phyloP scores from a whole-genome alignment of 2,888 invertebrate genomes.

The Tridacna crocea region DNA sequence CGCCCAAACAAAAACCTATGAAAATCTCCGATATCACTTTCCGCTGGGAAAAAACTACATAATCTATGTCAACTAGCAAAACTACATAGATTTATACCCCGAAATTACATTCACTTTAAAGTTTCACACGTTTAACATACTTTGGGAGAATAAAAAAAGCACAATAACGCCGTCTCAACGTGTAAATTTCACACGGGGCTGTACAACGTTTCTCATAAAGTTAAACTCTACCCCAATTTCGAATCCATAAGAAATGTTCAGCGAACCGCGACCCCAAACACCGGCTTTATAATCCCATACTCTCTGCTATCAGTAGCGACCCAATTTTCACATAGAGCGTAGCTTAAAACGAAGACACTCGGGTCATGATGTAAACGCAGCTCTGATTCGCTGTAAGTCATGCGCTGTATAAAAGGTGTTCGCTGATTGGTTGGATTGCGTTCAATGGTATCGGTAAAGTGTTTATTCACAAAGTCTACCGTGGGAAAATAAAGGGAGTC shows the following conservation, averaged over 20 bases:
- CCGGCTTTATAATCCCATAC: conserved; percentile 17
- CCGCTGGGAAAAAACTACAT: neutral
- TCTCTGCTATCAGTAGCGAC: neutral
- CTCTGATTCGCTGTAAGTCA: conserved; percentile 51
- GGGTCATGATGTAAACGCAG: conserved; percentile 47
- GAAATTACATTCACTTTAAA: neutral
- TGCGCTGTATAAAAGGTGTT: conserved; percentile 22
- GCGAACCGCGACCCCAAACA: conserved; percentile 26
- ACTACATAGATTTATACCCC: neutral
- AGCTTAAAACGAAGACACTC: conserved; percentile 42
- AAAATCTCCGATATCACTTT: neutral
- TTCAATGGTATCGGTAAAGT: conserved; percentile 61
- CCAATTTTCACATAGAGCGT: neutral
- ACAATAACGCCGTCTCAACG: neutral
- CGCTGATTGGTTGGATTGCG: conserved; percentile 62
- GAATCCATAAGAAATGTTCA: conserved; percentile 13
- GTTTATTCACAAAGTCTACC: conserved; percentile 73
- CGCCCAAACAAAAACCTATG: too few relatives aligned
- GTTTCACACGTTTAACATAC: conserved; percentile 14
- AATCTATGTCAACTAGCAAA: neutral
- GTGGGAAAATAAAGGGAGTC: conserved; percentile 63
- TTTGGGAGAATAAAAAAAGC: neutral
- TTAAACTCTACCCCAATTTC: conserved; percentile 17
- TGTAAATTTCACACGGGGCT: conserved; percentile 28
- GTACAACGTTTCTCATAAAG: conserved; percentile 17